phyloP scores from a whole-genome alignment of 1,140 invertebrate species.

The Monochamus saltuarius region DNA sequence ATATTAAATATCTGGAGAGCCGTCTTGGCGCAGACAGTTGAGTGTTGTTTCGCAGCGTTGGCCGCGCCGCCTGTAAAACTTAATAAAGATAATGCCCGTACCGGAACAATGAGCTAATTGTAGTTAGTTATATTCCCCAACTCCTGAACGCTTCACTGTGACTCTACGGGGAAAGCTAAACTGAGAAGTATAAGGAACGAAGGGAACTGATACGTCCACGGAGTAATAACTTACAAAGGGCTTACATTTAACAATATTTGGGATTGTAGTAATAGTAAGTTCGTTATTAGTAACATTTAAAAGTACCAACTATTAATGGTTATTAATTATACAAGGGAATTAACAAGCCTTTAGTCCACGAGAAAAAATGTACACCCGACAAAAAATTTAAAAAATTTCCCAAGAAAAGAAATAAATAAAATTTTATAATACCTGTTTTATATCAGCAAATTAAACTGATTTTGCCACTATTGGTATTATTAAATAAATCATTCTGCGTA shows the following conservation, averaged over 20 bases:
- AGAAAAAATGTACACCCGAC: no score
- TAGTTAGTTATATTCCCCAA: conserved; percentile 40
- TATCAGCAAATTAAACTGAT: no score
- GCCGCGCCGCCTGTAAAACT: conserved; percentile 42
- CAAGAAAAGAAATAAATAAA: no score
- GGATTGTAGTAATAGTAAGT: no score
- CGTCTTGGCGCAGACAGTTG: conserved; percentile 44
- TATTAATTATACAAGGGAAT: no score
- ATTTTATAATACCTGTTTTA: no score
- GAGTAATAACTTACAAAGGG: neutral
- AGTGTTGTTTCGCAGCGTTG: conserved; percentile 37
- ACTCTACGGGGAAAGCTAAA: neutral
- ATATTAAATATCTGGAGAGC: conserved; percentile 47
- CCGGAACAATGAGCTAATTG: conserved; percentile 49
- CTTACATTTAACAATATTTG: neutral
- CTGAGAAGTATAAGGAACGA: neutral
- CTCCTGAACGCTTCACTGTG: neutral
- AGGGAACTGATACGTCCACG: neutral
- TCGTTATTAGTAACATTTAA: no score
- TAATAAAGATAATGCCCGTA: conserved; percentile 48
- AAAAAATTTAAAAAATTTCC: no score
- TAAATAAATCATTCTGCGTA: no score
- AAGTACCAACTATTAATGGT: no score
- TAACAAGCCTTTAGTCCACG: no score
- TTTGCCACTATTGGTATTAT: no score